Base-by-base conservation (phyloP, 2,113 vertebrate species). In the Cyprichromis sp. region DNA sequence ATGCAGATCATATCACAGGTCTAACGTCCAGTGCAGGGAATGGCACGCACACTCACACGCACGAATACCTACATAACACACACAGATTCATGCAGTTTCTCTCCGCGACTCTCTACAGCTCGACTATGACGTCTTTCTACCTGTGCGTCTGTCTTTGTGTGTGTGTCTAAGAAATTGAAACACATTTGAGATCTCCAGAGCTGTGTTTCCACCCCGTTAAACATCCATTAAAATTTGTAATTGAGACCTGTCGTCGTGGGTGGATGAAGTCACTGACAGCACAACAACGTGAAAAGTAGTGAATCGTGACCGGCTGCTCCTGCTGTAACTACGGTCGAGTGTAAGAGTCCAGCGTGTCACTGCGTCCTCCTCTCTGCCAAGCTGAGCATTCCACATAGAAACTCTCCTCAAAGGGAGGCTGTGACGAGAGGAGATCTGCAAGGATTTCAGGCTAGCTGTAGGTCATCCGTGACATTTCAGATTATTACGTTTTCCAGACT, bases 1-100 rank as follows among this genome's bases (percentile, higher is more conserved):
- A 99, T 99, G 98, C 99, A 99, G 97, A 97, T 99, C 94, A 98
- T 99, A 97, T 99, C 99, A 93, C 98, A 99, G 96, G 98, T 99
- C 94, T 99, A 98, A 93, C 36, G 38, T 84, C 53, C 79, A 84
- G 53, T 54, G 68, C 79, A 89, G 89, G 86, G 24, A 61, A 36
- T 17, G 24, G 17, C 68, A 79, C 63, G 59, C 85, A 73, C 83
- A 83, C 86, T 86, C 84, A 86, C 57, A 82, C 45, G 40, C 34
- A 88, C 52, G 47, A 21, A 36, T 9, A 68, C 63, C 86, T 45
- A 87, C 83, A 88, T 82, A 91, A 82, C 59, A 84, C 11, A 52
- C 47, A 80, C 71, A 83, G 45, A 83, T 45, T 80, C 83, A 3
- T 84, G 83, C 86, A 88, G 87, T 63, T 85, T 90, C 81, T 90